phyloP scores from a whole-genome alignment of 2,113 vertebrate species.

The Sturnus vulgaris region DNA sequence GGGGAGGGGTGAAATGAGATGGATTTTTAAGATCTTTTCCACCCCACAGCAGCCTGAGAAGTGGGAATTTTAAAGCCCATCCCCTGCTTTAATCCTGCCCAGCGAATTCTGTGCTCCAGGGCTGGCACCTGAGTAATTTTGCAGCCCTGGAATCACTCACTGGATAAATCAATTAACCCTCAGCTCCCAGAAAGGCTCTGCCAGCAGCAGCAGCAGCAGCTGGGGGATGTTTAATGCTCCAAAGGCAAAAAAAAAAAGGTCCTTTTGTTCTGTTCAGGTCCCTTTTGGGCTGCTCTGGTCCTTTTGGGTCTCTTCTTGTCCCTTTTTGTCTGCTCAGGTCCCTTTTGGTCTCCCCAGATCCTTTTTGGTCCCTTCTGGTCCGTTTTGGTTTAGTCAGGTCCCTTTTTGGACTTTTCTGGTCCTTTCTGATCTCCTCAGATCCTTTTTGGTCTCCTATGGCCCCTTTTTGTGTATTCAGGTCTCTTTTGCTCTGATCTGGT shows the following conservation, averaged over 20 bases:
- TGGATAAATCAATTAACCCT: background rate
- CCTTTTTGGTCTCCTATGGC: background rate
- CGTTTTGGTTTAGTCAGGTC: too few relatives aligned
- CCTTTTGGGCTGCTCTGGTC: rapidly evolving
- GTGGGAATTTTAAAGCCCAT: background rate
- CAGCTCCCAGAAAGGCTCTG: background rate
- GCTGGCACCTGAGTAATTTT: background rate
- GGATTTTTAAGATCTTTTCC: background rate
- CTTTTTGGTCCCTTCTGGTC: background rate
- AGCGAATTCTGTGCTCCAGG: background rate
- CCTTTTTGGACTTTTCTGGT: too few relatives aligned
- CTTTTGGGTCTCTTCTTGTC: too few relatives aligned
- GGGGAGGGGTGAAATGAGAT: background rate
- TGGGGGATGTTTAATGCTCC: background rate
- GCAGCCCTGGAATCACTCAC: background rate
- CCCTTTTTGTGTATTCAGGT: rapidly evolving
- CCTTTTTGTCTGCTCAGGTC: background rate
- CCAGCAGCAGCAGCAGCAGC: background rate
- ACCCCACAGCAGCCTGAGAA: background rate
- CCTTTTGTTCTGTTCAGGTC: too few relatives aligned
- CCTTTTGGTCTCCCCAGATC: background rate
- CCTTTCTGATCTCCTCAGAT: background rate
- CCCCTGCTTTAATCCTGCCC: background rate
- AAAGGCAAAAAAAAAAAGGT: background rate
- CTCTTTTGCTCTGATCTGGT: background rate